A percentile compares a stretch with the other conserved stretches of the same genome.
These are phyloP conservation scores for Melanchra persicariae DNA, from an alignment of 2,888 invertebrate genomes.

Conservation along the genomic window DNA sequence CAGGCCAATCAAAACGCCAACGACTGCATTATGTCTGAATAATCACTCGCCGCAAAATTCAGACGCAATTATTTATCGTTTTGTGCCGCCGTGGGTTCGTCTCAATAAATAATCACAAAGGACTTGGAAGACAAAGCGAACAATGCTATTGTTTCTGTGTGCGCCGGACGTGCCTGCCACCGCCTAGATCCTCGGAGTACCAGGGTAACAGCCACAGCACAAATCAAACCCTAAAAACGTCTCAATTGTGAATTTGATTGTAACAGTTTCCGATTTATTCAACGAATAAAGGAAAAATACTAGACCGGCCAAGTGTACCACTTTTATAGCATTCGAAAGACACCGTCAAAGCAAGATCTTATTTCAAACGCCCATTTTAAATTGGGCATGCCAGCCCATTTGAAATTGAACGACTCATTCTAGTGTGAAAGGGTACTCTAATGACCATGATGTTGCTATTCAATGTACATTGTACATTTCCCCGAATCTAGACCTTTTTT, in stretches of 20 bases:
- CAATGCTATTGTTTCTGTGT: constrained; percentile 71
- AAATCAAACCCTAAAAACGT: constrained; percentile 40
- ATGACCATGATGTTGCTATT: constrained; percentile 29
- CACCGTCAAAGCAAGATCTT: constrained; percentile 11
- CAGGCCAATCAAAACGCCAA: constrained; percentile 62
- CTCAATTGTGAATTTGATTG: constrained; percentile 27
- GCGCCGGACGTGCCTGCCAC: constrained; percentile 64
- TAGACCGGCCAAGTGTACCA: neutral
- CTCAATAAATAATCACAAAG: constrained; percentile 83
- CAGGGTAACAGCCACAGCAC: constrained; percentile 27
- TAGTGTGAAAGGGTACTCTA: constrained; percentile 28
- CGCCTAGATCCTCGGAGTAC: constrained; percentile 23
- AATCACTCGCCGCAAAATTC: constrained; percentile 61
- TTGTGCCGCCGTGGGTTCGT: constrained; percentile 69
- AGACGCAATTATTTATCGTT: constrained; percentile 68
- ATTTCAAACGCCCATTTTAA: constrained; percentile 25
- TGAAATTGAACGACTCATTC: constrained; percentile 16
- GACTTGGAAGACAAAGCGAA: constrained; percentile 77
- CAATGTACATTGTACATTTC: constrained; percentile 9
- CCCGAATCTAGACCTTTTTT: constrained; percentile 1
- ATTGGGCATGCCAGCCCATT: constrained; percentile 9
- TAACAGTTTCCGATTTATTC: constrained; percentile 10
- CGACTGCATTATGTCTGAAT: constrained; percentile 65
- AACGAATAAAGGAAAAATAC: constrained; percentile 5
- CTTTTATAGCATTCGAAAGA: neutral